Conservation (phyloP, 2,797 vertebrate species). For the Cottoperca gobio region DNA sequence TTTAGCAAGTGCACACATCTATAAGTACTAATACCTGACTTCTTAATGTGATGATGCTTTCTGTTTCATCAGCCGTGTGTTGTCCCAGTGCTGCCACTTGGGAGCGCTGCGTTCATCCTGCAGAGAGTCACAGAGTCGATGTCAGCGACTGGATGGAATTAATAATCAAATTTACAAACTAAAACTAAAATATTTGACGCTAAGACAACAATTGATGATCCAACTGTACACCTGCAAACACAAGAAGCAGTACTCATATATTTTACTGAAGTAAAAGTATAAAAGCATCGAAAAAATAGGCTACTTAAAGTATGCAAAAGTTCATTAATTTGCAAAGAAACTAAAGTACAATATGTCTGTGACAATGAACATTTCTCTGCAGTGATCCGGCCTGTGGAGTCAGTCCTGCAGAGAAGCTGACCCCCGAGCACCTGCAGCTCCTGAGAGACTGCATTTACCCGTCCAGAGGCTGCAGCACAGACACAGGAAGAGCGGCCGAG, state of each 20-base stretch:
- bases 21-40: too few species aligned
- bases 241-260: not conserved
- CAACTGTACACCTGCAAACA: not conserved
- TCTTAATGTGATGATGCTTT: not conserved
- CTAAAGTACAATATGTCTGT: too few species aligned
- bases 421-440: constrained; percentile 61
- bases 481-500: not conserved
- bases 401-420: constrained; percentile 68
- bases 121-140: not conserved
- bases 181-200: not conserved
- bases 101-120: constrained; percentile 42
- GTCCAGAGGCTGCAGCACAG: constrained; percentile 3
- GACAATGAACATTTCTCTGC: not conserved
- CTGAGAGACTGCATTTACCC: constrained; percentile 66
- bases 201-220: not conserved
- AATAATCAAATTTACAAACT: not conserved
- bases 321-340: too few species aligned
- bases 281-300: too few species aligned
- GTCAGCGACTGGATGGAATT: not conserved
- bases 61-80: constrained; percentile 23
- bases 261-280: too few species aligned
- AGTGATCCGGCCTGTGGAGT: constrained; percentile 61
- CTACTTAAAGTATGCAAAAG: too few species aligned
- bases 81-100: constrained; percentile 58
- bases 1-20: not conserved